Evolutionary conservation across 64 coral and sea anemone genomes (phyloP), one percentile per base, ranked within the genome.

Genomic region (Porites australiensis): DNA sequence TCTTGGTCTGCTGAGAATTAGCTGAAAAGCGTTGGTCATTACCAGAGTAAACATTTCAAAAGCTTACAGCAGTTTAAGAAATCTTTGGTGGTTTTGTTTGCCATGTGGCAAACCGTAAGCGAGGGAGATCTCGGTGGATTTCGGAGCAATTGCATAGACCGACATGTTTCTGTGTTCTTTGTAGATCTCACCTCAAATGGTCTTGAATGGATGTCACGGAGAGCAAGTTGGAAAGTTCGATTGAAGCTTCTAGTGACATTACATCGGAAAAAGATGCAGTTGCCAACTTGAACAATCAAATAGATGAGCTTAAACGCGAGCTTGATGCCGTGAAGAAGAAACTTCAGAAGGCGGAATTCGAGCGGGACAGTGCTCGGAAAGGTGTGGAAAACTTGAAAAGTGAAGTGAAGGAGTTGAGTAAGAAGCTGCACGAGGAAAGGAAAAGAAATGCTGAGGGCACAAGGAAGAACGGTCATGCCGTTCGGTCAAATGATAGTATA

Each of bases 331-430:
- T 81, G 58, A 87, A 91, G 43, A 89, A 94, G 77, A 97, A 94
- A 62, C 65, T 97, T 27, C 87, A 91, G 54, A 97, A 94, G 64
- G 88, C 75, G 2, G 95, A 97, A 58, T 97, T 93, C 58, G 95
- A 97, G 61, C 91, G 88, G n/a, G 95, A 94, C n/a, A 97, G 73
- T 57, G 93, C 81, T 44, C 91, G 90, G 47, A 89, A 85, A 21
- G 85, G 83, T 82, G 88, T 86, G 6, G 86, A 86, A 48, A 91
- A 86, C 19, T 74, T 94, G 67, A 97, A 94, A 58, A 79, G 67
- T 76, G 86, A 91, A 74, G 51, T 97, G 60, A 92, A 82, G 64
- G 82, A 82, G n/a, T 62, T 97, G 50, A 90, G 79, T 16, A 97
- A 90, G 75, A 89, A 94, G 64, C 57, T 97, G 19, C 81, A 97